Evolutionary conservation across 2,797 vertebrate genomes (phyloP), one percentile per base, ranked within the genome.

Genomic region (Sebastes taczanowskii): DNA sequence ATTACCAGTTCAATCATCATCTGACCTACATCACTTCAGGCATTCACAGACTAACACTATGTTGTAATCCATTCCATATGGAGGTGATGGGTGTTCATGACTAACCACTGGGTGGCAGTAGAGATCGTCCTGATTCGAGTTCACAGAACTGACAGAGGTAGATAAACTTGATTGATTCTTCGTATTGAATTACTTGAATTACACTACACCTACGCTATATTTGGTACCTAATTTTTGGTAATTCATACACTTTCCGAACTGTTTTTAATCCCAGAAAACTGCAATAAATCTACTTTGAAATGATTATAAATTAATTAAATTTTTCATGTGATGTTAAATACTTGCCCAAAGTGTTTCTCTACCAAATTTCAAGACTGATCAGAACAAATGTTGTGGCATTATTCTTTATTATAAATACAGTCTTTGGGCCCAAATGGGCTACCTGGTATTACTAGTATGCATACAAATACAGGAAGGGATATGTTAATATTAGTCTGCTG

Each of bases 21-120:
- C 22, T 77, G 68, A 84, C 38, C 56, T 67, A 80, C 63, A 74
- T 86, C 62, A 32, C 66, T 34, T 55, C 46, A 63, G 13, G 29
- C 53, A 29, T 22, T 49, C 22, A 46, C 62, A 82, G 46, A 34
- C 20, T 49, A 25, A 27, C 18, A 61, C 58, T 7, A 6, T 30
- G 3, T 25, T 52, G 27, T 77, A 82, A 88, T 87, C 16, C 7
- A 11, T 58, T 30, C 87, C 89, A 89, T 68, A 60, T 83, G 77
- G 29, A 63, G 20, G 32, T 20, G 9, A 6, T 1, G 0, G 8
- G 18, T 72, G 4, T 23, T 58, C 3, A 25, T 18, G 20, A 63
- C n/a, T 1, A 2, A 55, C 86, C 91, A 89, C 85, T 38, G 20
- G 90, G 30, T 63, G 90, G 84, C 81, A 87, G 82, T 34, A 91